Evolutionary conservation across 1,140 invertebrate species (phyloP), one percentile per base, ranked within the genome.

Genomic region (Macrosteles quadrilineatus): DNA sequence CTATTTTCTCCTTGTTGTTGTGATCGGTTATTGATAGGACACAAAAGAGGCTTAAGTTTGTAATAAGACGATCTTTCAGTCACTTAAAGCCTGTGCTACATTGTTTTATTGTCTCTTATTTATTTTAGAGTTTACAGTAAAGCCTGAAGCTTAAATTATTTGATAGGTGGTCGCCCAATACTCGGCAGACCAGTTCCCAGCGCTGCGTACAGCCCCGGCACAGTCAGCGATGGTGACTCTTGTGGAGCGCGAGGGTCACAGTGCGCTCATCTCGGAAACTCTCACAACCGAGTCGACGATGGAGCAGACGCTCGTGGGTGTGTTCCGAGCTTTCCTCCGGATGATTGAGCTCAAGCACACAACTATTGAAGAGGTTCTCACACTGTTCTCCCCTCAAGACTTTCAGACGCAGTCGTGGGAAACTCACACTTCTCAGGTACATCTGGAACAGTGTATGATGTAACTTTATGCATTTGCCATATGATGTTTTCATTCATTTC

Each of bases 301-400:
- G 12, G 90, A 91, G 73, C 91, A 93, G 78, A 88, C 87, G 62
- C 81, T 87, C 19, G 91, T 90, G 67, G 88, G 91, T 66, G 92
- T 91, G 9, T 93, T 94, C 78, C 86, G 87, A 74, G 91, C 92
- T 4, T 92, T 94, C 75, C 89, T 94, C 81, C 88, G 87, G 75
- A 93, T 94, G 91, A 87, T 94, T 9, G 90, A 93, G 76, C 80
- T 90, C 53, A 87, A 91, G 74, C 87, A 92, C 77, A 87, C 88
- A 17, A 89, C 89, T 1, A 90, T 95, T 27, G 91, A 94, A 79
- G 91, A 93, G 81, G 88, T 94, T 25, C 90, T 94, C 69, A 87
- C 89, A 12, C 87, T 92, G 68, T 90, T 93, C 76, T 86, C 85
- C 66, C 90, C 91, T 14, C 89, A 93, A 81, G 92, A 94, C 77